Evolutionary conservation across 2,113 vertebrate genomes (phyloP), one percentile per base, ranked within the genome.

Genomic region (Hucho hucho): DNA sequence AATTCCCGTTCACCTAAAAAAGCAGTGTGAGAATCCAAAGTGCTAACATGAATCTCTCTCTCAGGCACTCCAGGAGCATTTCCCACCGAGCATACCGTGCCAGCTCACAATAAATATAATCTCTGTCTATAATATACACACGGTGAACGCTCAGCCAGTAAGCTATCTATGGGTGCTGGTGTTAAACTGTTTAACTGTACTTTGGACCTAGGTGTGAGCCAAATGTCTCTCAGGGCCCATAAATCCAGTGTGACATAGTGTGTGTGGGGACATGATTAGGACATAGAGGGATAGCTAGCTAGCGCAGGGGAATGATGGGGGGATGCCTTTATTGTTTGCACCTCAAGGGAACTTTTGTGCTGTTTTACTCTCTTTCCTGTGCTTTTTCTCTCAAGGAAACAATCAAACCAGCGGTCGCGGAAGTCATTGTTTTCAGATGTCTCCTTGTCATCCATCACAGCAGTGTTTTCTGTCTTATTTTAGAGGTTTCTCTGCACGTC

Each of bases 341-440:
- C 56, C 69, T 67, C 37, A 47, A 75, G 49, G 72, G 56, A 58
- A 43, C 20, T 67, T 68, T 76, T 61, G 64, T 28, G 18, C 16
- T 20, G 32, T 26, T 75, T 32, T 12, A 25, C 43, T 37, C 22
- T 11, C 47, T 18, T 90, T 92, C 92, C 90, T 95, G 82, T 85
- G 82, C 73, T 73, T 70, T 86, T 89, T 89, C 81, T 78, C 79
- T 66, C 73, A 78, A 91, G 91, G 91, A 92, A 93, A 92, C 92
- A 89, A 89, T 92, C 89, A 81, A 77, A 83, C 83, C 89, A 79
- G 78, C 65, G 81, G 85, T 73, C 79, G 26, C 64, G 90, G 92
- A 93, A 93, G 92, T 91, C 89, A 88, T 91, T 89, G 80, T 92
- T 92, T 89, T 91, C 77, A 32, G 76, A 75, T 84, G 89, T 91